These are phyloP conservation scores for Tolmerus cingulatus DNA, from an alignment of 2,888 invertebrate species.

Conservation along the genomic window DNA sequence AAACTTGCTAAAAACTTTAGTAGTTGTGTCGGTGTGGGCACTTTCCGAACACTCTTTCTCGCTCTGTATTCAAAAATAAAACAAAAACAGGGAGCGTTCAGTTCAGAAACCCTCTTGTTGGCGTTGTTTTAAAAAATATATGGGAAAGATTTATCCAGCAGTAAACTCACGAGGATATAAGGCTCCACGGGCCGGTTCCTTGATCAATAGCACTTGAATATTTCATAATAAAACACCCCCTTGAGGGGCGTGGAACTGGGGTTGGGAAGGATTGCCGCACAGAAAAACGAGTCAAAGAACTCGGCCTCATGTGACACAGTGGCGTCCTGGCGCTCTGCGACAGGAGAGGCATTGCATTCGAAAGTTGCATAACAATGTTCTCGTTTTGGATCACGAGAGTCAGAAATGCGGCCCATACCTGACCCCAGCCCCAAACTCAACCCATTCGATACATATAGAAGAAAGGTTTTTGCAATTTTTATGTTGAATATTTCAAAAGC, in stretches of 20 bases:
- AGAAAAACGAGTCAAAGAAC: neutral
- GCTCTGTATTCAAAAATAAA: neutral
- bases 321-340: neutral
- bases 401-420: neutral
- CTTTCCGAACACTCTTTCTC: neutral
- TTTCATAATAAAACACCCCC: slow-evolving; percentile 13
- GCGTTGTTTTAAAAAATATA: neutral
- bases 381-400: neutral
- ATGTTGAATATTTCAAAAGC: neutral
- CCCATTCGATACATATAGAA: neutral
- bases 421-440: neutral
- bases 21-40: neutral
- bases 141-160: slow-evolving; percentile 6
- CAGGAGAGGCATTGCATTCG: neutral
- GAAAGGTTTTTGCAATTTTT: neutral
- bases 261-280: neutral
- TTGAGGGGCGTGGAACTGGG: neutral
- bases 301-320: neutral
- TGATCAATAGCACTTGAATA: slow-evolving; percentile 19
- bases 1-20: neutral
- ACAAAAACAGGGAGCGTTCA: neutral
- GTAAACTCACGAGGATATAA: neutral
- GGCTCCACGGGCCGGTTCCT: neutral
- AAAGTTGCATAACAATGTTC: neutral
- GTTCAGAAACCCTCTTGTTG: neutral